Evolutionary conservation across 2,888 invertebrate species (phyloP).

Genomic region (Drosophila pseudotalamancana): DNA sequence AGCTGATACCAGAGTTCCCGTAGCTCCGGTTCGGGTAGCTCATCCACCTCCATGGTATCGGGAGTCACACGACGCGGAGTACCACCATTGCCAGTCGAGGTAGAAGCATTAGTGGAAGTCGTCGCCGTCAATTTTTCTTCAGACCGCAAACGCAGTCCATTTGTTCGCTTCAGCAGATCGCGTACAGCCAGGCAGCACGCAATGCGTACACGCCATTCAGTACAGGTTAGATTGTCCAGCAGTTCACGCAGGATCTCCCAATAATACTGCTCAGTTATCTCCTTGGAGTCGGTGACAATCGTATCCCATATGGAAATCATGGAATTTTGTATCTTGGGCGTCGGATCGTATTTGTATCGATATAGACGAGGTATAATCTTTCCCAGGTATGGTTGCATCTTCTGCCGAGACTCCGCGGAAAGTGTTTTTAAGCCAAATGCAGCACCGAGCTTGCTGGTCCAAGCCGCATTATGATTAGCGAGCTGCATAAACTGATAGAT

Average conservation of each 20-base stretch:
- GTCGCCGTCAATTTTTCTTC: slow-evolving; percentile 65
- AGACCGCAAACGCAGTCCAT: slow-evolving; percentile 81
- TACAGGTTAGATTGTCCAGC: slow-evolving; percentile 91
- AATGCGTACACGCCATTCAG: slow-evolving; percentile 95
- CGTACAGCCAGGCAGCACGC: slow-evolving; percentile 95
- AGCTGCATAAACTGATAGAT: slow-evolving; percentile 98
- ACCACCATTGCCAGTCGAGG: neutral
- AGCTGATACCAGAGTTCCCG: slow-evolving; percentile 89
- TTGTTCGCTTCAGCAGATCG: slow-evolving; percentile 90
- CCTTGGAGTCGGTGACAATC: slow-evolving; percentile 93
- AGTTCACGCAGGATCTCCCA: slow-evolving; percentile 89
- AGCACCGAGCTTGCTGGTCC: slow-evolving; percentile 96
- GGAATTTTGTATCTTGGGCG: slow-evolving; percentile 94
- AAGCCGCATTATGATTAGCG: slow-evolving; percentile 96
- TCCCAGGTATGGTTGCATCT: slow-evolving; percentile 92
- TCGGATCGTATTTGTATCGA: slow-evolving; percentile 94
- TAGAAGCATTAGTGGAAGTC: slow-evolving; percentile 1
- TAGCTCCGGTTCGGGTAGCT: slow-evolving; percentile 83
- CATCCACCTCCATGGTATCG: slow-evolving; percentile 68
- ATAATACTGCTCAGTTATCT: slow-evolving; percentile 87
- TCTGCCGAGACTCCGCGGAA: slow-evolving; percentile 92
- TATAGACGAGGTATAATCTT: slow-evolving; percentile 95
- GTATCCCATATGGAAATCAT: slow-evolving; percentile 98
- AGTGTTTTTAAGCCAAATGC: slow-evolving; percentile 96
- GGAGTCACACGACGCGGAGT: slow-evolving; percentile 28